phyloP scores from a whole-genome alignment of 2,113 vertebrate genomes.

The Pitta sordida region DNA sequence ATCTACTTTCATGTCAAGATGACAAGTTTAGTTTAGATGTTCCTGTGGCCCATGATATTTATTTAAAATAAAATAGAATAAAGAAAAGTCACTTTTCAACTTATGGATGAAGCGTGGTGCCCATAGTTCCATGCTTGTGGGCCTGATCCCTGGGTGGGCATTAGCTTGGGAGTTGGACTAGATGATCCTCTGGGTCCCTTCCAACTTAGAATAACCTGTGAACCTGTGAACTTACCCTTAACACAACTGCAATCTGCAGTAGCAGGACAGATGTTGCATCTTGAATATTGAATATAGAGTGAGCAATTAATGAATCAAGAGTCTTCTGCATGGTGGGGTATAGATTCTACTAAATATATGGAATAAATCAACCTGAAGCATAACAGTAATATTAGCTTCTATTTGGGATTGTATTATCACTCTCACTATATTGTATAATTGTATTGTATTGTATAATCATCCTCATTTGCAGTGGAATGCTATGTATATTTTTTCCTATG shows the following conservation, averaged over 20 bases:
- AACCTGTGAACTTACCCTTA: too few species aligned
- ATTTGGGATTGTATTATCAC: not conserved
- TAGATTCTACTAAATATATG: not conserved
- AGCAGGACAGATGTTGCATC: not conserved
- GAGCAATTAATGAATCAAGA: not conserved
- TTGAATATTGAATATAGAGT: not conserved
- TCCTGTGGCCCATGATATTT: not conserved
- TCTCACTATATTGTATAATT: not conserved
- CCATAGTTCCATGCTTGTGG: too few species aligned
- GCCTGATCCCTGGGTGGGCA: too few species aligned
- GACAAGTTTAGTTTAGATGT: not conserved
- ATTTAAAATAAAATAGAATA: not conserved
- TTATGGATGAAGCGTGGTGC: too few species aligned
- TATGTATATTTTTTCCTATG: not conserved
- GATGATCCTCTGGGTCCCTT: too few species aligned
- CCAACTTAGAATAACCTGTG: too few species aligned
- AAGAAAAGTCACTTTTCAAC: not conserved
- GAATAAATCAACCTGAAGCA: not conserved
- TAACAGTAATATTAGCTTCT: not conserved
- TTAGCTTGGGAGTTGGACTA: too few species aligned
- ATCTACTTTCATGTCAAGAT: not conserved
- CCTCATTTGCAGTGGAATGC: not conserved
- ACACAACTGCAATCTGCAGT: not conserved
- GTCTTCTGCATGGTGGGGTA: not conserved
- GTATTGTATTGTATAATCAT: not conserved